A percentile compares a stretch with the other conserved stretches of the same genome.
Evolutionary conservation across 2,888 invertebrate species (phyloP).

Genomic region (Hypsopygia costalis): DNA sequence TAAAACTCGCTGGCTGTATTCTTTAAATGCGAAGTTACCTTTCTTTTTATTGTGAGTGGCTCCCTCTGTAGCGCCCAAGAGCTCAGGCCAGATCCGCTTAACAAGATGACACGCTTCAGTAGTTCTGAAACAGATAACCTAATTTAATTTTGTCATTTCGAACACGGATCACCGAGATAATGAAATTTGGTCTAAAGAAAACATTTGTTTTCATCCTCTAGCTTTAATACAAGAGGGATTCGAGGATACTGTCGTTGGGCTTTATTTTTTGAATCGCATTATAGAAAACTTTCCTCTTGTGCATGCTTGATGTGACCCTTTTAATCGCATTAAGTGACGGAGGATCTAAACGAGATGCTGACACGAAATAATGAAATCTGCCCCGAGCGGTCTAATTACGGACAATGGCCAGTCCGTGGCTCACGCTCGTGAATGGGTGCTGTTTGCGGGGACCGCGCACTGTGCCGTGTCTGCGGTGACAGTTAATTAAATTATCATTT

Average conservation of each 20-base stretch:
- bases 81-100: conserved; percentile 94
- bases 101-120: conserved; percentile 91
- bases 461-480: conserved; percentile 24
- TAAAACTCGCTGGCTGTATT: conserved; percentile 24
- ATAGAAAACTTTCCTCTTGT: conserved; percentile 38
- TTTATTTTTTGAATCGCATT: conserved; percentile 41
- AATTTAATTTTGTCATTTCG: conserved; percentile 62
- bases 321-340: conserved; percentile 61
- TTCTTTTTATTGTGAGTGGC: conserved; percentile 89
- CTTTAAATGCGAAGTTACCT: conserved; percentile 45
- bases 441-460: conserved; percentile 23
- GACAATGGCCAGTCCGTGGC: conserved; percentile 44
- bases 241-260: conserved; percentile 23
- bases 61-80: conserved; percentile 95
- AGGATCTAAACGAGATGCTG: conserved; percentile 49
- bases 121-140: conserved; percentile 85
- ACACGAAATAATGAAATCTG: conserved; percentile 61
- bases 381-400: conserved; percentile 53
- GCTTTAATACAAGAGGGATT: neutral
- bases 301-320: conserved; percentile 48
- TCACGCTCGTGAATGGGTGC: conserved; percentile 24
- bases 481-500: conserved; percentile 29
- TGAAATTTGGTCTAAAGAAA: conserved; percentile 44
- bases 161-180: conserved; percentile 47
- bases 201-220: conserved; percentile 35